phyloP scores from a whole-genome alignment of 2,888 invertebrate species.

The Mythimna albipuncta region DNA sequence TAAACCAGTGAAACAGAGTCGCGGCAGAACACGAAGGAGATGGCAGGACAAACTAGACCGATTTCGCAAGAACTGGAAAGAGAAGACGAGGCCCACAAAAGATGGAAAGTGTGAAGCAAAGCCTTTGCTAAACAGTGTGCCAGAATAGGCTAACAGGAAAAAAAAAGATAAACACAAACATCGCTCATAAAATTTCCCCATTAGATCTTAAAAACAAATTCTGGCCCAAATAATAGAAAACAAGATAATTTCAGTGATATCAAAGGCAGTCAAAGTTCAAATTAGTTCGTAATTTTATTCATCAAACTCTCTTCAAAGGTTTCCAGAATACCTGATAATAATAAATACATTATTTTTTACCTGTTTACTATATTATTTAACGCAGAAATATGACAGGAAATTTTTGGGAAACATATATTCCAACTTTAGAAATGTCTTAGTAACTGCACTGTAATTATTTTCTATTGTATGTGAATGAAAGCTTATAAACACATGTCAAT shows the following conservation, averaged over 20 bases:
- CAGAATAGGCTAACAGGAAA: too few relatives aligned
- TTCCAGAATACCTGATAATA: constrained; percentile 63
- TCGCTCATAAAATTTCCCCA: background rate
- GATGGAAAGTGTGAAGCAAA: too few relatives aligned
- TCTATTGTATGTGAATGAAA: too few relatives aligned
- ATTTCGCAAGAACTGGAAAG: too few relatives aligned
- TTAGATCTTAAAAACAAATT: constrained; percentile 35
- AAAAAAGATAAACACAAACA: background rate
- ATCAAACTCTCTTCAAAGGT: constrained; percentile 71
- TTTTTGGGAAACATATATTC: background rate
- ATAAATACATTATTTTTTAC: constrained; percentile 46
- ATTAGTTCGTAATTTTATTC: constrained; percentile 77
- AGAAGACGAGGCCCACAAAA: too few relatives aligned
- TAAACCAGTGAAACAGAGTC: too few relatives aligned
- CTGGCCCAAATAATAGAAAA: constrained; percentile 60
- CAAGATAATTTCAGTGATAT: constrained; percentile 67
- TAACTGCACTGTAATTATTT: too few relatives aligned
- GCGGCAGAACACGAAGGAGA: too few relatives aligned
- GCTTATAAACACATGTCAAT: too few relatives aligned
- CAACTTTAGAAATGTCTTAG: background rate
- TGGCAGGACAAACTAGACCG: too few relatives aligned
- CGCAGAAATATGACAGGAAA: constrained; percentile 10
- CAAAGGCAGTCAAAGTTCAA: constrained; percentile 74
- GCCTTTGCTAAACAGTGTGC: too few relatives aligned
- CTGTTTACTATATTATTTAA: constrained; percentile 26